Conservation (phyloP, 2,888 invertebrate genomes). For the Nomada flava region DNA sequence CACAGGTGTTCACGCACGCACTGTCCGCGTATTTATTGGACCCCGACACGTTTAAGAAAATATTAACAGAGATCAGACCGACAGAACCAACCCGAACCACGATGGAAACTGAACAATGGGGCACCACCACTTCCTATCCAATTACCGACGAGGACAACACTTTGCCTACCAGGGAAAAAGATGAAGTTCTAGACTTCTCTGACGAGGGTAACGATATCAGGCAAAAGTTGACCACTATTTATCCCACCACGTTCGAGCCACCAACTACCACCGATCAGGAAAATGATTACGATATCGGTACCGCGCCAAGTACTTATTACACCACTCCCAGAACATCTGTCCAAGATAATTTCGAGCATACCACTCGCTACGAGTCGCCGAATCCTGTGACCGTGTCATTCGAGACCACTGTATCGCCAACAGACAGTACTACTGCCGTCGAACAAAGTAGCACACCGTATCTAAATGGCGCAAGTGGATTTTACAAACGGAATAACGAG, state of each 20-base stretch:
- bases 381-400: conserved; percentile 19
- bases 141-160: conserved; percentile 85
- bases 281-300: conserved; percentile 30
- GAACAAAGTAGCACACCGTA: conserved; percentile 85
- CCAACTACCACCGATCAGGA: conserved; percentile 48
- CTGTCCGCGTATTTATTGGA: conserved; percentile 93
- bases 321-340: conserved; percentile 56
- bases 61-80: conserved; percentile 91
- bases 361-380: conserved; percentile 25
- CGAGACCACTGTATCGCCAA: conserved; percentile 44
- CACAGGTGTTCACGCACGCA: conserved; percentile 93
- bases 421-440: conserved; percentile 81
- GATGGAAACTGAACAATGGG: conserved; percentile 76
- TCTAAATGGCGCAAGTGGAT: conserved; percentile 40
- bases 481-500: conserved; percentile 65
- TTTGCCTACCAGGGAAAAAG: conserved; percentile 88
- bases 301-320: conserved; percentile 63
- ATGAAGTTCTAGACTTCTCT: conserved; percentile 92
- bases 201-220: conserved; percentile 86
- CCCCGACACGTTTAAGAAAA: conserved; percentile 92
- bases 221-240: conserved; percentile 75
- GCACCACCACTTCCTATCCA: conserved; percentile 74
- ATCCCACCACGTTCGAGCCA: conserved; percentile 69
- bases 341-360: conserved; percentile 30
- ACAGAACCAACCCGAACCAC: conserved; percentile 88